Evolutionary conservation across 2,113 vertebrate species (phyloP).

Genomic region (Hydrolagus affinis): DNA sequence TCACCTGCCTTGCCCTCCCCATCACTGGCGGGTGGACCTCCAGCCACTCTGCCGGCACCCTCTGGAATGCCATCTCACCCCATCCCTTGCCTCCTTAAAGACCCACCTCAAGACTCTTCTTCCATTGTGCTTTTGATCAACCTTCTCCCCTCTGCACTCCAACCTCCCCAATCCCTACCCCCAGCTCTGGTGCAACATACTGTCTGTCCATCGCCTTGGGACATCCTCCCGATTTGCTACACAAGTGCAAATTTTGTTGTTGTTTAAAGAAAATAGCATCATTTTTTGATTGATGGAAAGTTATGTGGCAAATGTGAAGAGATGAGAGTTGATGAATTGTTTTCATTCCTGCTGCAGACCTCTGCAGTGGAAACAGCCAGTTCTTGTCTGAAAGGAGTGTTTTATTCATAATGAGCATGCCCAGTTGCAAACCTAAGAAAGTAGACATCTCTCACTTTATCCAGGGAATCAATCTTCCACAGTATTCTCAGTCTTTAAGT

Average conservation of each 20-base stretch:
- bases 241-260: neutral
- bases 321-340: conserved; percentile 19
- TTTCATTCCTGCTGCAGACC: conserved; percentile 14
- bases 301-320: conserved; percentile 15
- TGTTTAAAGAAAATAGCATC: conserved; percentile 1
- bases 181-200: too few species aligned
- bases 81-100: too few species aligned
- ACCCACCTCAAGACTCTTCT: too few species aligned
- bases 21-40: too few species aligned
- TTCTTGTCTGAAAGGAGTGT: conserved; percentile 16
- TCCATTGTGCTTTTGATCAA: too few species aligned
- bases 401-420: conserved; percentile 28
- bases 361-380: neutral
- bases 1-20: too few species aligned
- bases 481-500: neutral
- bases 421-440: neutral
- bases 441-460: conserved; percentile 25
- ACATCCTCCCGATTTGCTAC: too few species aligned
- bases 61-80: too few species aligned
- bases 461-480: conserved; percentile 15
- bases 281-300: conserved; percentile 4
- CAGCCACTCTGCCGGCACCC: too few species aligned
- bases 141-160: too few species aligned
- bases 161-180: too few species aligned
- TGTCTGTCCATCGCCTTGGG: too few species aligned